Conservation (phyloP, 2,113 vertebrate species). For the Cervus canadensis region DNA sequence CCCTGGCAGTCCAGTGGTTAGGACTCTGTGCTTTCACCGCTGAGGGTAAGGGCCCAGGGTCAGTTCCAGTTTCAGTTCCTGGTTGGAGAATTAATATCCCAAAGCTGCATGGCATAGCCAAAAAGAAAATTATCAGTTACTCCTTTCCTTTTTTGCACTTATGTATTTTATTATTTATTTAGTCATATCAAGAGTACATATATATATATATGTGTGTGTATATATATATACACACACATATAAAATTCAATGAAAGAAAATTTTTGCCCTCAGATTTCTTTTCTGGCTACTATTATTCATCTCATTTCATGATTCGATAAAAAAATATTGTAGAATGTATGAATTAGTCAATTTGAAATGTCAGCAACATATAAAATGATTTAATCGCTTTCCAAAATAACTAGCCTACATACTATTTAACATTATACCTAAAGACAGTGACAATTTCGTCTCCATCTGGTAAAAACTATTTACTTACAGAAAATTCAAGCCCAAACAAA, state of each 20-base stretch:
- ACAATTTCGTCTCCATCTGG: neutral
- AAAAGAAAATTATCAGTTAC: neutral
- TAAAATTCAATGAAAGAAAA: neutral
- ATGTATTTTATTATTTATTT: neutral
- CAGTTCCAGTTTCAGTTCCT: neutral
- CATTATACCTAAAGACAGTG: neutral
- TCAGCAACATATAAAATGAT: neutral
- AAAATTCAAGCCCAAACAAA: slow-evolving; percentile 29
- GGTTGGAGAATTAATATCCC: neutral
- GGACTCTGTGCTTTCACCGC: neutral
- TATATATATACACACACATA: neutral
- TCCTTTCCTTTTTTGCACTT: neutral
- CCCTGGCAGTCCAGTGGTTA: neutral
- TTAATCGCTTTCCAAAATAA: slow-evolving; percentile 3
- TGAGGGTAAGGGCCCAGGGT: neutral
- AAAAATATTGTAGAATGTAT: neutral
- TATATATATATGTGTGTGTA: neutral
- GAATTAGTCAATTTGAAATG: slow-evolving; percentile 5
- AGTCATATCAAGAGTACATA: neutral
- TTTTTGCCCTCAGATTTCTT: neutral
- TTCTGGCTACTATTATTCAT: neutral
- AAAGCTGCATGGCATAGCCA: neutral
- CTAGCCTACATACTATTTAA: neutral
- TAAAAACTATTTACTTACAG: neutral
- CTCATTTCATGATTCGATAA: neutral